These are phyloP conservation scores for Malacoraja senta DNA, from an alignment of 2,797 vertebrate genomes.

Conservation along the genomic window DNA sequence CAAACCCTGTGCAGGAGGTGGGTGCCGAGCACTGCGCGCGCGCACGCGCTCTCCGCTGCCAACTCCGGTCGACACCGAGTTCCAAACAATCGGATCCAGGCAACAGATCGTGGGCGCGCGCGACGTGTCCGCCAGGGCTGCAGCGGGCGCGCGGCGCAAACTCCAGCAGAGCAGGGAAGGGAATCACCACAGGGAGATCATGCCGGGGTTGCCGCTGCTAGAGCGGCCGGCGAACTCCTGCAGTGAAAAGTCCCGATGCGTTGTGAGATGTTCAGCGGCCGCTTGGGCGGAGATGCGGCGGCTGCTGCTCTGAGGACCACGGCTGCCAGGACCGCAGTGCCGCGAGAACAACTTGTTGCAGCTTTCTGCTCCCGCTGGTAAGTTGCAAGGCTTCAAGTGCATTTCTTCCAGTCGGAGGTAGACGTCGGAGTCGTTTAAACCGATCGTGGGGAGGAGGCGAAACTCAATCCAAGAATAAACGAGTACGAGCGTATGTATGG, in stretches of 20 bases:
- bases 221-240: background rate
- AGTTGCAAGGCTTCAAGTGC: background rate
- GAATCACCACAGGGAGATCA: background rate
- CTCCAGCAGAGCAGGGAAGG: no score
- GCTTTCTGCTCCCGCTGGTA: background rate
- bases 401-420: background rate
- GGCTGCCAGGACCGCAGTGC: background rate
- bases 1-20: background rate
- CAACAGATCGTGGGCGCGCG: background rate
- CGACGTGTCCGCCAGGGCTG: background rate
- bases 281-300: slow-evolving; percentile 3
- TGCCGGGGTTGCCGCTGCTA: background rate
- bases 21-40: background rate
- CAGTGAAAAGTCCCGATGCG: no score
- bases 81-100: slow-evolving; percentile 10
- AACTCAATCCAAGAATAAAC: background rate
- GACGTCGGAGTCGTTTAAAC: no score
- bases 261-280: slow-evolving; percentile 7
- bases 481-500: background rate
- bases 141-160: background rate
- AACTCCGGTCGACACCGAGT: background rate
- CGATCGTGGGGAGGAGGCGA: background rate
- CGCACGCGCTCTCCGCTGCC: background rate
- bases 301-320: background rate
- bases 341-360: background rate